Base-by-base conservation (phyloP, 2,888 invertebrate genomes). In the Boloria euphrosyne region DNA sequence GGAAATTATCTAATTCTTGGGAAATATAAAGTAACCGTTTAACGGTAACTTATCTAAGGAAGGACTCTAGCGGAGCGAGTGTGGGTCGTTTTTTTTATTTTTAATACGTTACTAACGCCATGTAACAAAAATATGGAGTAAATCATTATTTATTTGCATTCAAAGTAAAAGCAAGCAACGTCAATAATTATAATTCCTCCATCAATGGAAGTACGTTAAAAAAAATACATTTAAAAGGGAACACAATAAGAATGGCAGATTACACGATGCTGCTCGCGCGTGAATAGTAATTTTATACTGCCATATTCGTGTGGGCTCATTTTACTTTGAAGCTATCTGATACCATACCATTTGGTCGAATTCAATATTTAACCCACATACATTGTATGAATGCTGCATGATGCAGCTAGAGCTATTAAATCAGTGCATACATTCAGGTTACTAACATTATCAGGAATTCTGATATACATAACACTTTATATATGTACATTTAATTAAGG, bases 271-370 rank as follows among this genome's bases (percentile, higher is more conserved):
- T 13, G 54, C 64, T 64, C 59, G 54, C 52, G 49, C 55, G 46
- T 64, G 60, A 60, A 60, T 60, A 64, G 63, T 64, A 60, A 67
- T 60, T 64, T 67, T 50, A 67, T 55, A 64, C 64, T 13, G 31
- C 22, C 64, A 47, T 57, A 67, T 57, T 67, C 63, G 46, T 46
- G 59, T 55, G 18, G 60, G 52, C 55, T 61, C 64, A 46, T 64
- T 61, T 64, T 66, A 46, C 51, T 52, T 60, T 64, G 27, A 58
- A 59, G 59, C 43, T 58, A 67, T 64, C 55, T 31, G 64, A 67
- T 60, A 64, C 51, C 55, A 38, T 55, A 16, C 59, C 54, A 51
- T 67, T 67, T 50, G 64, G 44, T 51, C 27, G 3, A 18, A 64
- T 64, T 51, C 31, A 64, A 64, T 49, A 31, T 64, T 44, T 64